Percentiles rank a stretch among this genome's conserved stretches.
Evolutionary conservation across 2,113 vertebrate species (phyloP).

Genomic region (Pedetes capensis): DNA sequence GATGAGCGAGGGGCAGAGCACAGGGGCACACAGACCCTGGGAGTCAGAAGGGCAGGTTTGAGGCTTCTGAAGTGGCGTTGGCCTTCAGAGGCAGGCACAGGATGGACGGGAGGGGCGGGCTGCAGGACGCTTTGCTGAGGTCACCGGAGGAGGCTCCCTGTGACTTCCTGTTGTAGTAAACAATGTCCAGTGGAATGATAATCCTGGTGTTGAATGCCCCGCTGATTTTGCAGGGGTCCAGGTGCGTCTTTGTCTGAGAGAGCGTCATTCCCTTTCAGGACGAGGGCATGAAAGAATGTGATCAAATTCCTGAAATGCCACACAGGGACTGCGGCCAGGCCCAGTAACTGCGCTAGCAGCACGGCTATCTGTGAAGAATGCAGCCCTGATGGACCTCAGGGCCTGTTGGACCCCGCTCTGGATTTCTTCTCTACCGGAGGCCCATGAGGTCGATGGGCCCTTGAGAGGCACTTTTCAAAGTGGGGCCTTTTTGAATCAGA

Average conservation of each 20-base stretch:
- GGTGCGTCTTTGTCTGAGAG: slow-evolving; percentile 33
- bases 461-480: not conserved
- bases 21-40: too few species aligned
- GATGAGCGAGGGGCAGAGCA: not conserved
- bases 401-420: not conserved
- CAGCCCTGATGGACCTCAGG: not conserved
- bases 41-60: not conserved
- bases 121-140: slow-evolving; percentile 29
- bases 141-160: slow-evolving; percentile 37
- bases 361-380: rapidly evolving
- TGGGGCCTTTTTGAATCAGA: not conserved
- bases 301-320: slow-evolving; percentile 34
- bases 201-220: not conserved
- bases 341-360: not conserved
- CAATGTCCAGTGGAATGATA: slow-evolving; percentile 50
- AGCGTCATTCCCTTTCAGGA: not conserved
- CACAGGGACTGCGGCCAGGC: not conserved
- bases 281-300: slow-evolving; percentile 32
- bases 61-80: not conserved
- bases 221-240: not conserved
- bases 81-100: not conserved
- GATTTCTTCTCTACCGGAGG: not conserved
- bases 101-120: not conserved
- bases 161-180: slow-evolving; percentile 24
- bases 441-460: not conserved